These are phyloP conservation scores for Stercorarius parasiticus DNA, from an alignment of 2,113 vertebrate genomes.

Conservation along the genomic window DNA sequence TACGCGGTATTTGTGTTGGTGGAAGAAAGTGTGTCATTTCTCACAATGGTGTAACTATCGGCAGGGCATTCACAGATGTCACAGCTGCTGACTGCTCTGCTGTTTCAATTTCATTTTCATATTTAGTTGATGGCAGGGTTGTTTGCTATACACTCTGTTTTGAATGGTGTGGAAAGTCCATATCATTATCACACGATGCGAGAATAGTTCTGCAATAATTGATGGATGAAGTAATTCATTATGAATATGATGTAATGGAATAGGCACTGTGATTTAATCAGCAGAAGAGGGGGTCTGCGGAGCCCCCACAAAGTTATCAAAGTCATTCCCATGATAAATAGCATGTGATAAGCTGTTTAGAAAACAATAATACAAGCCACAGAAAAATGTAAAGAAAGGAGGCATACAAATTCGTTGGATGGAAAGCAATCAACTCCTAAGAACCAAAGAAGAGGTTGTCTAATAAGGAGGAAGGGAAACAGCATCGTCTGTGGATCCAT, in stretches of 20 bases:
- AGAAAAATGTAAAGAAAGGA: slow-evolving; percentile 7
- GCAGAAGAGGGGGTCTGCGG: background rate
- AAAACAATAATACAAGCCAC: background rate
- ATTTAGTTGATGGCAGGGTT: background rate
- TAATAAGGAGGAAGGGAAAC: background rate
- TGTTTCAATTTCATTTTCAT: slow-evolving; percentile 34
- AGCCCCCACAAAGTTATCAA: background rate
- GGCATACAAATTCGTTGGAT: background rate
- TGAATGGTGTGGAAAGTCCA: background rate
- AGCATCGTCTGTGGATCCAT: background rate
- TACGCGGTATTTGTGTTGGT: background rate
- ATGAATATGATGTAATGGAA: slow-evolving; percentile 44
- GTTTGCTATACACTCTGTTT: background rate
- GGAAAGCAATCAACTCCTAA: background rate
- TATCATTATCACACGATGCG: background rate
- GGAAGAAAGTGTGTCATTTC: background rate
- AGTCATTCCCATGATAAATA: slow-evolving; percentile 28
- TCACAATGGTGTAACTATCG: background rate
- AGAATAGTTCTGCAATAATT: slow-evolving; percentile 22
- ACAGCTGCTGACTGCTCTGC: background rate
- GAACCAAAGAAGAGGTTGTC: background rate
- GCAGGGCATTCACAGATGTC: background rate
- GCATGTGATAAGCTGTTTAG: slow-evolving; percentile 31
- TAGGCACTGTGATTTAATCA: slow-evolving; percentile 11
- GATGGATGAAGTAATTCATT: slow-evolving; percentile 30